Conservation (phyloP, 2,888 invertebrate genomes). For the Agrilus cyanescens region DNA sequence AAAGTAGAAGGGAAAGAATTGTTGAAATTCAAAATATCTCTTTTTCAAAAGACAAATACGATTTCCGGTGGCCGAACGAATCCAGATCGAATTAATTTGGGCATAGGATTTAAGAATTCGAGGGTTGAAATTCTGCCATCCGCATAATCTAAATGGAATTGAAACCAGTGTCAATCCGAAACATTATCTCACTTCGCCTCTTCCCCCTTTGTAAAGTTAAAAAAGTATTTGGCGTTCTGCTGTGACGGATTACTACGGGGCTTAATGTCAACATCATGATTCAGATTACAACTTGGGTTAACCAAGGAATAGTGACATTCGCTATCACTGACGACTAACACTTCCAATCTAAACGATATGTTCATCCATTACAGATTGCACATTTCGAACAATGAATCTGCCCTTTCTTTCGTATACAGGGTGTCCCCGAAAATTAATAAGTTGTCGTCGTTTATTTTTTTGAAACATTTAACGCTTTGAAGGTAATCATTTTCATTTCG, state of each 20-base stretch:
- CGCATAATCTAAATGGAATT: slow-evolving; percentile 34
- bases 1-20: slow-evolving; percentile 7
- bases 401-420: too few species aligned
- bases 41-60: not conserved
- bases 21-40: slow-evolving; percentile 8
- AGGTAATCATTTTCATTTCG: too few species aligned
- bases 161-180: slow-evolving; percentile 34
- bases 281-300: slow-evolving; percentile 32
- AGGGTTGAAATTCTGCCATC: slow-evolving; percentile 32
- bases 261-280: slow-evolving; percentile 38
- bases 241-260: slow-evolving; percentile 34
- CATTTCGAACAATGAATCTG: too few species aligned
- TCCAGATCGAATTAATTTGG: slow-evolving; percentile 22
- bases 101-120: slow-evolving; percentile 28
- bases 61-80: not conserved
- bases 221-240: slow-evolving; percentile 32
- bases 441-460: too few species aligned
- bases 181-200: slow-evolving; percentile 28
- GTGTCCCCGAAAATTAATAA: too few species aligned
- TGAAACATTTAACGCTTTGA: too few species aligned
- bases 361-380: too few species aligned
- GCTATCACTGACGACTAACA: too few species aligned
- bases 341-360: too few species aligned
- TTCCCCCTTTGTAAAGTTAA: slow-evolving; percentile 25
- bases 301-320: slow-evolving; percentile 15